Base-by-base conservation (phyloP, 2,888 invertebrate species). In the Himalopsyche anomala region DNA sequence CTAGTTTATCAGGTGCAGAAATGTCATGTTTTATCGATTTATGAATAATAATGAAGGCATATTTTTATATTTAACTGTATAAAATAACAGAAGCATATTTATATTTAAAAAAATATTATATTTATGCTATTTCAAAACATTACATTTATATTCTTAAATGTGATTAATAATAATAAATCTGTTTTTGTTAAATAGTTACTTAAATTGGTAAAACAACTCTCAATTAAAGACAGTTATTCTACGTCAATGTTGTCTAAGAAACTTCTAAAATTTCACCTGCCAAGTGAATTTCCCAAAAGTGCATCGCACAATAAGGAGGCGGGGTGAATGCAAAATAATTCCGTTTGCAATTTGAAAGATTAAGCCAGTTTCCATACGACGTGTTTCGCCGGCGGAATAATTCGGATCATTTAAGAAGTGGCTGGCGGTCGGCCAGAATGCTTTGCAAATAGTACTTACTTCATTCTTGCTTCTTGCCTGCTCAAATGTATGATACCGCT, bases 291-390 rank as follows among this genome's bases (percentile, higher is more conserved):
- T 62, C 80, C 40, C 40, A n/a, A 42, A 80, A 40, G 80, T 80
- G 80, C 80, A 80, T 38, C 42, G 80, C 80, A 80, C 80, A 42
- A 81, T 81, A 81, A 84, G 80, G 51, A 81, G 80, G 80, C 42
- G 62, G 42, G 54, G 42, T 28, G 28, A 84, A 55, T 80, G 62
- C 19, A 62, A 62, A 62, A 84, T 84, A 54, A 84, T 84, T 80
- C 55, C 84, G 80, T 80, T 80, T 80, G 84, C 85, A 79, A 82
- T 85, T 85, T 82, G 83, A 56, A 83, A 85, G 85, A 85, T 85
- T 85, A 85, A 85, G 79, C 81, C 82, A 82, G 82, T 82, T 81
- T 56, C 62, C 84, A 36, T 81, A 84, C 82, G 51, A 42, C 74
- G 45, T 85, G 82, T 82, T 51, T 82, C 45, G 54, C 82, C 81